Conservation (phyloP, 2,888 invertebrate species). For the Phania funesta region DNA sequence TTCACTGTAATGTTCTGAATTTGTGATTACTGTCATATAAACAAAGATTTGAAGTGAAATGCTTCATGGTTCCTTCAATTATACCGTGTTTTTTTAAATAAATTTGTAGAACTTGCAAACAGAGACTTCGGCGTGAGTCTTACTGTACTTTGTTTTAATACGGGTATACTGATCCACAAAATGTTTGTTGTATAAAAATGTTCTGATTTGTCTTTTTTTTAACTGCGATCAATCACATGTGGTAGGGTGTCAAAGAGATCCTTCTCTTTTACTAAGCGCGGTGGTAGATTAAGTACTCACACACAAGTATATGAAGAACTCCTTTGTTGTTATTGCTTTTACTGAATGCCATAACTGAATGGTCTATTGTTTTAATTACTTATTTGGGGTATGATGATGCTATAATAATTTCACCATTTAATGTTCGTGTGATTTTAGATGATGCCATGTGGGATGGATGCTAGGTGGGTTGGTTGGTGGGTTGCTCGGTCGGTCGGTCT, state of each 20-base stretch:
- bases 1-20: too few species aligned
- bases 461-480: neutral
- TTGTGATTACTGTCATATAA: too few species aligned
- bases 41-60: too few species aligned
- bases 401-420: constrained; percentile 53
- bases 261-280: neutral
- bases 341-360: constrained; percentile 50
- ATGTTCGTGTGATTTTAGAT: constrained; percentile 19
- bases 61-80: too few species aligned
- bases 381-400: constrained; percentile 48
- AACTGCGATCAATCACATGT: neutral
- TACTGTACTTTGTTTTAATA: too few species aligned
- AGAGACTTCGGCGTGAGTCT: too few species aligned
- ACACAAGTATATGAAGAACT: constrained; percentile 8
- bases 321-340: constrained; percentile 2
- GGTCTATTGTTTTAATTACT: constrained; percentile 65
- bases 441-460: constrained; percentile 27
- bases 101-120: too few species aligned
- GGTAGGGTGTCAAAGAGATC: constrained; percentile 14
- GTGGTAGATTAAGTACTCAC: neutral
- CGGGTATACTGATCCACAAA: neutral
- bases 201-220: neutral
- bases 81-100: too few species aligned
- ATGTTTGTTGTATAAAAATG: neutral
- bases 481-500: neutral